phyloP scores from a whole-genome alignment of 2,888 invertebrate genomes.

The Xestoiulus laeticollis region DNA sequence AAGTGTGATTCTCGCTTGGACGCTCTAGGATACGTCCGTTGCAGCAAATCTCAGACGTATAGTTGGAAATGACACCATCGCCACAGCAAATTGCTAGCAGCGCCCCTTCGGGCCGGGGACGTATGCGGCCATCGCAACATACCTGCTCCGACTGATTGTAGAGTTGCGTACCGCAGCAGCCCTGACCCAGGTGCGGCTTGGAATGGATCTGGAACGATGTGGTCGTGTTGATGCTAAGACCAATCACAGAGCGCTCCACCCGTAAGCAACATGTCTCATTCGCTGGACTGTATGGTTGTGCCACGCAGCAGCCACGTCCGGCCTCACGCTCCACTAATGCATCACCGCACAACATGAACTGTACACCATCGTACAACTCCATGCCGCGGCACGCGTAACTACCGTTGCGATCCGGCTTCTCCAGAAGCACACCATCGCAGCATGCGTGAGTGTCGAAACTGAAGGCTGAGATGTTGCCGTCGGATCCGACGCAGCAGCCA shows the following conservation, averaged over 20 bases:
- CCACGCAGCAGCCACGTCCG: neutral
- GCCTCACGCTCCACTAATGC: neutral
- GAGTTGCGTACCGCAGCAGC: constrained; percentile 32
- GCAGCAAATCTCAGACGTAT: neutral
- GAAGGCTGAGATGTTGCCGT: neutral
- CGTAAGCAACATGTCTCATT: neutral
- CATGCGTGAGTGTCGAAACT: constrained; percentile 1
- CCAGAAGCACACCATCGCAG: neutral
- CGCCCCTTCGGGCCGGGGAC: neutral
- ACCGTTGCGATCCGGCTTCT: constrained; percentile 27
- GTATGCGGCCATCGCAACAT: constrained; percentile 42
- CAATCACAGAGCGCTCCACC: neutral
- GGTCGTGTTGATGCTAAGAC: neutral
- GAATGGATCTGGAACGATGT: neutral
- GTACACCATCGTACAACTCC: neutral
- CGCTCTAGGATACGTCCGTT: neutral
- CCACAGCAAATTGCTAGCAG: neutral
- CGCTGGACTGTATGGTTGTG: neutral
- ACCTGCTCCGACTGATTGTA: constrained; percentile 31
- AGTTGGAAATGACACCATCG: neutral
- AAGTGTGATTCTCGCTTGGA: neutral
- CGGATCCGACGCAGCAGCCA: constrained; percentile 29
- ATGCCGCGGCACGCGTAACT: neutral
- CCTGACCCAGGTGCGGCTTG: neutral
- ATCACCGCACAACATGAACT: neutral